Evolutionary conservation across 2,888 invertebrate genomes (phyloP).

Genomic region (Mythimna impura): DNA sequence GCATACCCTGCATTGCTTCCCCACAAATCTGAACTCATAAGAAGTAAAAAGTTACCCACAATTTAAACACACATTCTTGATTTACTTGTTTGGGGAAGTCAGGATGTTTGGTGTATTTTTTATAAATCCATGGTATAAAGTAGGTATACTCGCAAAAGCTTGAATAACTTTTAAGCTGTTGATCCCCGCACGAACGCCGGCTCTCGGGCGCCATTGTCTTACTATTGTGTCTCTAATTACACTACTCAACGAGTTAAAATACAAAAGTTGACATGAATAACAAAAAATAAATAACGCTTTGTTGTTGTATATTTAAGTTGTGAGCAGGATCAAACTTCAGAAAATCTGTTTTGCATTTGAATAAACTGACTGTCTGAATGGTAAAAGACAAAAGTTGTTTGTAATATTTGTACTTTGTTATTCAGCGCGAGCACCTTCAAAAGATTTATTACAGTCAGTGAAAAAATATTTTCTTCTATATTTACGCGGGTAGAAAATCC

Average conservation of each 20-base stretch:
- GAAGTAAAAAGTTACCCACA: not conserved
- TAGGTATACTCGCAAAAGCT: conserved; percentile 12
- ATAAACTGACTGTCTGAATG: conserved; percentile 37
- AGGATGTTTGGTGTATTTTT: not conserved
- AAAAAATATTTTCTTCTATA: conserved; percentile 35
- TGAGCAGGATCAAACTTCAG: conserved; percentile 45
- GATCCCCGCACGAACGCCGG: too few species aligned
- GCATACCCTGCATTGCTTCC: too few species aligned
- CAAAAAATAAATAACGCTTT: conserved; percentile 16
- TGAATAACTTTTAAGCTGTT: conserved; percentile 12
- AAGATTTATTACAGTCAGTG: conserved; percentile 38
- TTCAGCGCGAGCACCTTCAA: conserved; percentile 28
- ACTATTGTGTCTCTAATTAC: too few species aligned
- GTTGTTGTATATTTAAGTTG: conserved; percentile 23
- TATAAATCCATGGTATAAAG: not conserved
- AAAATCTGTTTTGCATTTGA: conserved; percentile 57
- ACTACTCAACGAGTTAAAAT: too few species aligned
- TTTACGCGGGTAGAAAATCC: conserved; percentile 18
- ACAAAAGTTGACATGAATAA: conserved; percentile 5
- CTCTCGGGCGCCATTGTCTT: too few species aligned
- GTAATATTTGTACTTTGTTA: conserved; percentile 47
- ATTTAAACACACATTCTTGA: not conserved
- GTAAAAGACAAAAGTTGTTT: conserved; percentile 34
- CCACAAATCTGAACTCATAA: not conserved
- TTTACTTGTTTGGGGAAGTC: not conserved